Conservation (phyloP, 2,113 vertebrate genomes). For the Elachura formosa region DNA sequence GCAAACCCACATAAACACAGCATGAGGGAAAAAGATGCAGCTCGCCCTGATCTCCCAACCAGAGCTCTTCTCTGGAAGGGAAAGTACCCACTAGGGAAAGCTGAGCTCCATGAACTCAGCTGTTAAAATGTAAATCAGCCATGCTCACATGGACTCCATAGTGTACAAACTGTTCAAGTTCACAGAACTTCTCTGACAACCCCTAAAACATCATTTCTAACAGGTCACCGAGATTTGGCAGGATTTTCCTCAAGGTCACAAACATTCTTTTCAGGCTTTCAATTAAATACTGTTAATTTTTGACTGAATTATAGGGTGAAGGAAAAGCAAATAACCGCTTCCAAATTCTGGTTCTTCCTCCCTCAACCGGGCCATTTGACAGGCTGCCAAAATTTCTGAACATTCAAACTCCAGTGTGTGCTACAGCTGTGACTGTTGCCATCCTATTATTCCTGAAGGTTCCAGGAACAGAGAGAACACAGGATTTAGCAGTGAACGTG, state of each 20-base stretch:
- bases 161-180: neutral
- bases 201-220: neutral
- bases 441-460: neutral
- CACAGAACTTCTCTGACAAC: neutral
- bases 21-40: neutral
- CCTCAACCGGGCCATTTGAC: neutral
- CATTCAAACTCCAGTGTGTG: neutral
- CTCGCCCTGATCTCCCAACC: neutral
- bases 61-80: neutral
- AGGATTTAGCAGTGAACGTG: neutral
- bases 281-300: neutral
- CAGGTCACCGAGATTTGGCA: neutral
- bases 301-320: neutral
- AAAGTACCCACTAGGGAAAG: neutral
- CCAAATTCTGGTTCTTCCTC: neutral
- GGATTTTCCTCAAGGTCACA: neutral
- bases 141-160: neutral
- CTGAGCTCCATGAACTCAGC: neutral
- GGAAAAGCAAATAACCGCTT: conserved; percentile 9
- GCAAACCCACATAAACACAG: neutral
- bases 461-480: neutral
- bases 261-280: neutral
- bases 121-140: neutral
- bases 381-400: neutral
- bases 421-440: neutral